Conservation (phyloP, 2,888 invertebrate genomes). For the Rotaria macrura region DNA sequence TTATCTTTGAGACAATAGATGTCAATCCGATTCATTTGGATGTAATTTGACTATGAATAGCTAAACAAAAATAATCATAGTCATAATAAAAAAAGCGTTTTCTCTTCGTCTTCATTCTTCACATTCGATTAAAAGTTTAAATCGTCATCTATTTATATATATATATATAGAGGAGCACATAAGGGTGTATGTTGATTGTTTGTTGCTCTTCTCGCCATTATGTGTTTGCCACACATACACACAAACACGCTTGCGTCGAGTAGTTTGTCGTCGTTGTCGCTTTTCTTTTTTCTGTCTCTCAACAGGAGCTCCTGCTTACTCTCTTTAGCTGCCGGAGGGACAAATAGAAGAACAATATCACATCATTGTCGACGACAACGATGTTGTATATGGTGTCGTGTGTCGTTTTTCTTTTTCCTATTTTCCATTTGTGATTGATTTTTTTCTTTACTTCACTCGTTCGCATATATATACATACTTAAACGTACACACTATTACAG, state of each 20-base stretch:
- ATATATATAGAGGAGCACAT: background rate
- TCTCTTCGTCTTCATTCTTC: background rate
- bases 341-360: constrained; percentile 15
- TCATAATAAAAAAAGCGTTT: background rate
- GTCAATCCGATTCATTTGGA: background rate
- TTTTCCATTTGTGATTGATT: background rate
- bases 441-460: background rate
- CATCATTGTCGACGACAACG: background rate
- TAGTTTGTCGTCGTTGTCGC: background rate
- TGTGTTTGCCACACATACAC: background rate
- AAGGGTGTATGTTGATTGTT: background rate
- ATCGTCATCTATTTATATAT: background rate
- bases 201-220: background rate
- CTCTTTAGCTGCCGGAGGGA: constrained; percentile 1
- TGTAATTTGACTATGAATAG: background rate
- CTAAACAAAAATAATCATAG: background rate
- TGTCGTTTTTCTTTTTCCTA: background rate
- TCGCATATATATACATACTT: background rate
- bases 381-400: constrained; percentile 7
- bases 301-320: constrained; percentile 4
- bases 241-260: background rate
- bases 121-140: background rate
- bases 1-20: background rate
- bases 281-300: background rate
- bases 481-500: background rate